Conservation (phyloP, 2,888 invertebrate species). For the Seladonia tumulorum region DNA sequence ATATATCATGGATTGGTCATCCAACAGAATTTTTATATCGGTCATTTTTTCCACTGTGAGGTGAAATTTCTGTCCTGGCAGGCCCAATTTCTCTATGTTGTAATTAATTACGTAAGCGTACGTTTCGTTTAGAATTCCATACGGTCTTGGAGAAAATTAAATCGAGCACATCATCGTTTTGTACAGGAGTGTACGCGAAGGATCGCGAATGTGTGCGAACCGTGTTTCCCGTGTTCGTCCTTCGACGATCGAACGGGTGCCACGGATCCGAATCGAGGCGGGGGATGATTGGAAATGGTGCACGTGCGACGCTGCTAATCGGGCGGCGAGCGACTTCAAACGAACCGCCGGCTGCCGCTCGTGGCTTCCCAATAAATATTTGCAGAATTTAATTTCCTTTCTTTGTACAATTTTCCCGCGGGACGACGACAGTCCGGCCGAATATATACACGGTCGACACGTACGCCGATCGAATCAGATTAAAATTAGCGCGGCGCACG, state of each 20-base stretch:
- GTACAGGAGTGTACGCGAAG: neutral
- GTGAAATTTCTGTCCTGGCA: too few species aligned
- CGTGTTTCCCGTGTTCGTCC: constrained; percentile 11
- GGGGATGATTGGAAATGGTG: constrained; percentile 47
- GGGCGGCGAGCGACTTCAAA: constrained; percentile 30
- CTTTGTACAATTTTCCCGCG: constrained; percentile 12
- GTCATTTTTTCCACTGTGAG: too few species aligned
- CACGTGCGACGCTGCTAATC: constrained; percentile 44
- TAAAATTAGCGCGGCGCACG: neutral
- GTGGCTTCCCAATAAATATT: constrained; percentile 15
- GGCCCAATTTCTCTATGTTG: neutral
- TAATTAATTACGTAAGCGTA: neutral
- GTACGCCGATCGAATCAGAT: neutral
- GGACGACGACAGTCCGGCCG: neutral
- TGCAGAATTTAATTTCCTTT: constrained; percentile 5
- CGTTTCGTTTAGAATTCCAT: neutral
- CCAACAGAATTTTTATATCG: too few species aligned
- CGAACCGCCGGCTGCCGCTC: neutral
- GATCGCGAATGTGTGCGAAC: neutral
- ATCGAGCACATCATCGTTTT: neutral
- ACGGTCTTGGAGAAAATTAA: neutral
- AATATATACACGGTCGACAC: neutral
- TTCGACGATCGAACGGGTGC: constrained; percentile 31
- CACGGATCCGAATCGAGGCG: constrained; percentile 12
- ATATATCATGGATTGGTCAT: too few species aligned